These are phyloP conservation scores for Acleris emargana DNA, from an alignment of 2,888 invertebrate species.

Conservation along the genomic window DNA sequence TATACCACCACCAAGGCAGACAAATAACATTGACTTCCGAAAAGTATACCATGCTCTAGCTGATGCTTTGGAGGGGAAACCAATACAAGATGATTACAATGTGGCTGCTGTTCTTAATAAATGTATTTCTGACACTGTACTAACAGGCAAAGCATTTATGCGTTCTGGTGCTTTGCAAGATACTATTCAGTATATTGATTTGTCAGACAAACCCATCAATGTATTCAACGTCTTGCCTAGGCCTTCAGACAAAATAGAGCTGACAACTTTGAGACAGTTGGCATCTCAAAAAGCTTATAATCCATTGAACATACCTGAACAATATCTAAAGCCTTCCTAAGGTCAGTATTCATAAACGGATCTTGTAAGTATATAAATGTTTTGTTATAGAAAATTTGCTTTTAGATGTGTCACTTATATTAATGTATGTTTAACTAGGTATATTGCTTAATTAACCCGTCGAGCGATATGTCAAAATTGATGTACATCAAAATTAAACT, in stretches of 20 bases:
- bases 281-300: constrained; percentile 60
- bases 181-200: constrained; percentile 51
- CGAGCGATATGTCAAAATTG: no score
- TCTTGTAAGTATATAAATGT: no score
- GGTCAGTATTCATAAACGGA: neutral
- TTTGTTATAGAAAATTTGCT: neutral
- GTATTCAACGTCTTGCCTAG: constrained; percentile 48
- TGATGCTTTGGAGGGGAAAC: constrained; percentile 70
- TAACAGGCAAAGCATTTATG: constrained; percentile 62
- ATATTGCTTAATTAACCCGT: no score
- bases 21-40: constrained; percentile 61
- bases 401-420: no score
- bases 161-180: constrained; percentile 47
- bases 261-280: constrained; percentile 54
- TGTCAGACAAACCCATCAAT: constrained; percentile 48
- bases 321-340: constrained; percentile 48
- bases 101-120: constrained; percentile 54
- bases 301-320: constrained; percentile 61
- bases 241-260: constrained; percentile 52
- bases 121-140: constrained; percentile 66
- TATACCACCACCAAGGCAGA: constrained; percentile 51
- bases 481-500: no score
- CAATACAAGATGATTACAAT: constrained; percentile 50
- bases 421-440: no score
- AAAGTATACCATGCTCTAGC: constrained; percentile 65